Evolutionary conservation across 2,888 invertebrate genomes (phyloP), one percentile per base, ranked within the genome.

Genomic region (Habrosyne pyritoides): DNA sequence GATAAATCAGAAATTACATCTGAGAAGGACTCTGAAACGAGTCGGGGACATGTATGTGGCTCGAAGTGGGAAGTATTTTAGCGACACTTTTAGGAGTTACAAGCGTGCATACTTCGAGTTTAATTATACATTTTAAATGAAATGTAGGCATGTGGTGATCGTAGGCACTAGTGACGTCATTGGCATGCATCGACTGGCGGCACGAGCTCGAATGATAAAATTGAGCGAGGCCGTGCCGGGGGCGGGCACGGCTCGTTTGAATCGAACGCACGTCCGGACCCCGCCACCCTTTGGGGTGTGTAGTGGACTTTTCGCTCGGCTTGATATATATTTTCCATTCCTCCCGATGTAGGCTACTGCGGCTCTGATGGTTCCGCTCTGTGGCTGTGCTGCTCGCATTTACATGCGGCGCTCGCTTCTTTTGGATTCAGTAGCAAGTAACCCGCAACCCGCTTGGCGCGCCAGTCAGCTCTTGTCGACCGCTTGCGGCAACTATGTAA

Each of bases 291-390:
- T 26, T 60, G 69, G 87, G 88, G 89, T 84, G 89, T 86, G 86
- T 89, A 91, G 90, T 91, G 91, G 92, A 91, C 91, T 91, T 90
- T 89, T 91, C 91, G 89, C 89, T 89, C 86, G 82, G 87, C 87
- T 87, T 89, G 85, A 87, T 90, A 88, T 89, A 91, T 90, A 91
- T 89, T 91, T 91, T 90, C 90, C 87, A 89, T 89, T 89, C 85
- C 89, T 88, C 88, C 87, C 87, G 80, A 85, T 80, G 83, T 84
- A 81, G 86, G 87, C 86, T 84, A 80, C 86, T 83, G 83, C 82
- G 84, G 81, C 83, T n/a, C n/a, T 77, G 82, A 83, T 83, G 83
- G 86, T 83, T 85, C 81, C 83, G 82, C 81, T 73, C 77, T 70
- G 75, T 67, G 73, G 72, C 71, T 66, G 77, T 75, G 77, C 73